Percentiles rank a stretch among this genome's conserved stretches.
Conservation (phyloP, 2,797 vertebrate genomes). For the Neostethus bicornis region DNA sequence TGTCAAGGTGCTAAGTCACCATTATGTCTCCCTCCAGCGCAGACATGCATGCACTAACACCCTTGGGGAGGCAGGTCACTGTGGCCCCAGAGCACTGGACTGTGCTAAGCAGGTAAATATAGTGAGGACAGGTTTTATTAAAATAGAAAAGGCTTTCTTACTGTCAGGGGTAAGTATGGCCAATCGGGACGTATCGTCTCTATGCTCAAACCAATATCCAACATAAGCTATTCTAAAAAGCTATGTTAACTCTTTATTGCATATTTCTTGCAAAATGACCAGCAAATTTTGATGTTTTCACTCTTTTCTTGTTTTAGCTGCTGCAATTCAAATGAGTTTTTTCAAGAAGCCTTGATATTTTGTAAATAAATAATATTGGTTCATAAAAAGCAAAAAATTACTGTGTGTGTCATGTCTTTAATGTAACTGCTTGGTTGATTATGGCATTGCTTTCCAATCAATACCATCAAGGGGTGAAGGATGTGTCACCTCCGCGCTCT, state of each 20-base stretch:
- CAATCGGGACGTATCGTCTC: slow-evolving; percentile 35
- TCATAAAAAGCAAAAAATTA: slow-evolving; percentile 50
- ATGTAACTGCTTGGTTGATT: slow-evolving; percentile 70
- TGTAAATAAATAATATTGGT: slow-evolving; percentile 36
- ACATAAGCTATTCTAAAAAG: slow-evolving; percentile 36
- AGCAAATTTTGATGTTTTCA: neutral
- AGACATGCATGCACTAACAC: slow-evolving; percentile 35
- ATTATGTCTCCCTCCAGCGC: slow-evolving; percentile 56
- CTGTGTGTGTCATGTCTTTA: slow-evolving; percentile 58
- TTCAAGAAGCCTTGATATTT: slow-evolving; percentile 25
- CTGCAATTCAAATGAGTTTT: neutral
- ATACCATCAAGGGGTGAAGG: slow-evolving; percentile 56
- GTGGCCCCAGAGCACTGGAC: slow-evolving; percentile 71
- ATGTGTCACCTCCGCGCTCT: slow-evolving; percentile 27
- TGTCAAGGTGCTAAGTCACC: slow-evolving; percentile 75
- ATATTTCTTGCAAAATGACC: slow-evolving; percentile 7
- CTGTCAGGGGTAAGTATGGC: slow-evolving; percentile 66
- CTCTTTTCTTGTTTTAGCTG: neutral
- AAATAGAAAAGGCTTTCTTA: slow-evolving; percentile 71
- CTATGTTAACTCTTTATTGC: neutral
- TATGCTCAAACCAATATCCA: slow-evolving; percentile 16
- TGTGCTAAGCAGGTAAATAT: slow-evolving; percentile 81
- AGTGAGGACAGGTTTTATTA: slow-evolving; percentile 74
- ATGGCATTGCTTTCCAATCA: slow-evolving; percentile 64
- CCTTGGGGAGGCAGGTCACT: slow-evolving; percentile 54